Percentiles rank a stretch among this genome's conserved stretches.
Evolutionary conservation across 2,797 vertebrate species (phyloP).

Genomic region (Rallus crepitans): DNA sequence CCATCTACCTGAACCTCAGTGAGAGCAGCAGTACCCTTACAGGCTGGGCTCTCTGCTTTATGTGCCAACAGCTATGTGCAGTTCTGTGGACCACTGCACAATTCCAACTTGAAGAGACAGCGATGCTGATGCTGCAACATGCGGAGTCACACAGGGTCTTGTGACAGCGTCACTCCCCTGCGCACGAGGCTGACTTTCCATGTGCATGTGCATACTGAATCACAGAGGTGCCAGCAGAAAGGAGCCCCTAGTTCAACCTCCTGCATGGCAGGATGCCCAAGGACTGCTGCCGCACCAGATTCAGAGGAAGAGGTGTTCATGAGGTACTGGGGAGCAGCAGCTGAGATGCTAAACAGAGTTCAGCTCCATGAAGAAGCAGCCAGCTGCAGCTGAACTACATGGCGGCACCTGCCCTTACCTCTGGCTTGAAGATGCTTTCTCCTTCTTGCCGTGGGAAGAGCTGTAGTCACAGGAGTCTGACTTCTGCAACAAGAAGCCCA

Average conservation of each 20-base stretch:
- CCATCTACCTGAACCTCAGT: background rate
- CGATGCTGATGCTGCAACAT: background rate
- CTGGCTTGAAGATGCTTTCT: slow-evolving; percentile 77
- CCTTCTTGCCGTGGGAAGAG: slow-evolving; percentile 77
- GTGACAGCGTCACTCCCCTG: background rate
- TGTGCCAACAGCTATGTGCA: background rate
- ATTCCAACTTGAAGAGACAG: background rate
- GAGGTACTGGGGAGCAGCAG: background rate
- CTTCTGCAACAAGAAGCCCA: slow-evolving; percentile 92
- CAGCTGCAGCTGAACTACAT: background rate
- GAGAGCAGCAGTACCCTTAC: background rate
- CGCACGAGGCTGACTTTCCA: background rate
- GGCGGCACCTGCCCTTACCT: slow-evolving; percentile 79
- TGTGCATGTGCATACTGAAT: background rate
- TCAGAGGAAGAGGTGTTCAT: background rate
- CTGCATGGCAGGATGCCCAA: background rate
- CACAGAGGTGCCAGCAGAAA: background rate
- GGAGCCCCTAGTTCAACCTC: background rate
- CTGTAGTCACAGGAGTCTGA: slow-evolving; percentile 85
- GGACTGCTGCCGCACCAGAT: background rate
- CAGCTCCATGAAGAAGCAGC: background rate
- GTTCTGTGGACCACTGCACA: background rate
- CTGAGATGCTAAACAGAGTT: background rate
- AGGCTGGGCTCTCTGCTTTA: background rate
- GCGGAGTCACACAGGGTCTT: background rate